phyloP scores from a whole-genome alignment of 2,888 invertebrate genomes.

The Cacoxenus indagator region DNA sequence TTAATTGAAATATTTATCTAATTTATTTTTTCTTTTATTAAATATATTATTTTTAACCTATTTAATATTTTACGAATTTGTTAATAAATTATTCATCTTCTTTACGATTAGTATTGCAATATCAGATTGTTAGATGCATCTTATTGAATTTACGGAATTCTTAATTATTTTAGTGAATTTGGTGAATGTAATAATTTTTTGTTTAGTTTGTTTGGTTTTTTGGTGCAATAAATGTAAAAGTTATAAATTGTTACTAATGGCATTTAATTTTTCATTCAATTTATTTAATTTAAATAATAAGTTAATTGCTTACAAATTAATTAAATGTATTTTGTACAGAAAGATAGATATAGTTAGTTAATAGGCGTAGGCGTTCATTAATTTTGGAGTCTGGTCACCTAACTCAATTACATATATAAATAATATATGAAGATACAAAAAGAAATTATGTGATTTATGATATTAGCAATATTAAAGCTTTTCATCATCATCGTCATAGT shows the following conservation, averaged over 20 bases:
- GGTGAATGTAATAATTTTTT: constrained; percentile 22
- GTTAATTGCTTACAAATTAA: background rate
- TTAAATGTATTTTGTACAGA: constrained; percentile 1
- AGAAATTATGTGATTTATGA: background rate
- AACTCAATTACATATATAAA: background rate
- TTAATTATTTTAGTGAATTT: background rate
- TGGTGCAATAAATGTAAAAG: background rate
- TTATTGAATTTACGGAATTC: background rate
- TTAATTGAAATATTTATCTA: constrained; percentile 27
- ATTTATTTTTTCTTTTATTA: constrained; percentile 20
- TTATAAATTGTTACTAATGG: background rate
- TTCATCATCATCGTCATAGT: background rate
- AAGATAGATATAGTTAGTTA: constrained; percentile 1
- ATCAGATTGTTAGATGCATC: constrained; percentile 18
- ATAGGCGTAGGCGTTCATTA: background rate
- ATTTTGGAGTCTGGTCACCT: background rate
- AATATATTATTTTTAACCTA: constrained; percentile 15
- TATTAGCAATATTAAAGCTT: constrained; percentile 17
- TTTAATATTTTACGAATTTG: constrained; percentile 11
- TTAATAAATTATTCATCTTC: constrained; percentile 20
- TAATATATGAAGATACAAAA: background rate
- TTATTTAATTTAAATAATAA: background rate
- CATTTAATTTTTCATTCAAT: background rate
- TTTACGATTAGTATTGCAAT: constrained; percentile 30
- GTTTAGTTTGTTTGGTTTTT: constrained; percentile 1